Percentiles rank a stretch among this genome's conserved stretches.
Evolutionary conservation across 2,888 invertebrate species (phyloP).

Genomic region (Subacronicta megacephala): DNA sequence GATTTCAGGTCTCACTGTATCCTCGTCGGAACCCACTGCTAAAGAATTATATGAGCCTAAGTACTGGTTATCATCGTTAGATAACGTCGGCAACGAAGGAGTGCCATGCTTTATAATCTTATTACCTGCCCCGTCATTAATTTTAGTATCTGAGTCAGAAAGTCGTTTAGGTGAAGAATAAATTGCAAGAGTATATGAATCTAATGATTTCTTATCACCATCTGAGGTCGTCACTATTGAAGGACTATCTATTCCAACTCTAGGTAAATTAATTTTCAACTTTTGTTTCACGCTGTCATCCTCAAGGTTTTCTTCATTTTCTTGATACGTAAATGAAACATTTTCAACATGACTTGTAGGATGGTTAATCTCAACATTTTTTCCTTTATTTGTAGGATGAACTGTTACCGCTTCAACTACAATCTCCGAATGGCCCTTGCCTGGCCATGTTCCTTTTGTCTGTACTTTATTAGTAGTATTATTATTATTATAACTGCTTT

Average conservation of each 20-base stretch:
- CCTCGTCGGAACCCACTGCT: conserved; percentile 21
- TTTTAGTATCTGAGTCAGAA: conserved; percentile 54
- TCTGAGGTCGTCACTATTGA: conserved; percentile 63
- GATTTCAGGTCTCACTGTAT: conserved; percentile 7
- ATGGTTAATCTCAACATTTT: conserved; percentile 8
- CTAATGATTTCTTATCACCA: conserved; percentile 67
- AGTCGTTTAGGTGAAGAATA: conserved; percentile 58
- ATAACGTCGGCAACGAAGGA: conserved; percentile 54
- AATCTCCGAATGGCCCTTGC: conserved; percentile 51
- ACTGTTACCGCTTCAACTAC: conserved; percentile 52
- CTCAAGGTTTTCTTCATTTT: conserved; percentile 55
- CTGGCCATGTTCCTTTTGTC: conserved; percentile 43
- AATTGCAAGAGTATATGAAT: conserved; percentile 62
- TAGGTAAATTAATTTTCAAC: conserved; percentile 70
- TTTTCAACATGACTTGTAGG: conserved; percentile 22
- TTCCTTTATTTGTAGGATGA: conserved; percentile 35
- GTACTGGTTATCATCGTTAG: conserved; percentile 49
- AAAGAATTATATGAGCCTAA: conserved; percentile 30
- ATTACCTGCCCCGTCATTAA: conserved; percentile 30
- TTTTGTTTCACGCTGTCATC: conserved; percentile 66
- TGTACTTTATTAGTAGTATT: conserved; percentile 37
- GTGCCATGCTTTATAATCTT: conserved; percentile 33
- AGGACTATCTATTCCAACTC: conserved; percentile 62
- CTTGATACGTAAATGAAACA: conserved; percentile 38
- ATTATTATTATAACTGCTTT: conserved; percentile 50